These are phyloP conservation scores for Cosmia pyralina DNA, from an alignment of 2,888 invertebrate species.

Conservation along the genomic window DNA sequence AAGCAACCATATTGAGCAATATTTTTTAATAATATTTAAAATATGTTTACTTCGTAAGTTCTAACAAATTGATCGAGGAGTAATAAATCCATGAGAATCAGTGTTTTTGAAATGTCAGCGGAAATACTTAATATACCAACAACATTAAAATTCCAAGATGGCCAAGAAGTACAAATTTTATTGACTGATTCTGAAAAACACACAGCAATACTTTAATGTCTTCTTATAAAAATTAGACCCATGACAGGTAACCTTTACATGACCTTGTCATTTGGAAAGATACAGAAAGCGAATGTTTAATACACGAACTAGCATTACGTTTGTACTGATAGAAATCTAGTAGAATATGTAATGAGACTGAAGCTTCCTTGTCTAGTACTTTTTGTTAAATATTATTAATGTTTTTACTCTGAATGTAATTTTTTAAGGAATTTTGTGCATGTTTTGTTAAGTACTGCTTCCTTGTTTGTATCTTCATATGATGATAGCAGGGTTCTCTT, in stretches of 20 bases:
- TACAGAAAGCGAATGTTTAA: conserved; percentile 67
- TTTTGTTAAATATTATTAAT: conserved; percentile 45
- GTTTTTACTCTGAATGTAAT: conserved; percentile 42
- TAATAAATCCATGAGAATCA: neutral
- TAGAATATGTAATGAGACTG: conserved; percentile 63
- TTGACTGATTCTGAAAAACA: conserved; percentile 43
- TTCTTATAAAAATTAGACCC: conserved; percentile 45
- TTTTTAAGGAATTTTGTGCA: conserved; percentile 48
- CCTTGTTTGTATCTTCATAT: conserved; percentile 46
- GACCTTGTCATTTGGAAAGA: conserved; percentile 73
- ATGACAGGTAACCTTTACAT: conserved; percentile 69
- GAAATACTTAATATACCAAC: conserved; percentile 9
- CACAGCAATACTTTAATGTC: conserved; percentile 16
- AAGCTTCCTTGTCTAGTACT: conserved; percentile 64
- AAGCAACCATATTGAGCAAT: neutral
- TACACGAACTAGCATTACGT: conserved; percentile 63
- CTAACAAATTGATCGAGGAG: neutral
- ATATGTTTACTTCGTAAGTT: neutral
- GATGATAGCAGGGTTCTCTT: conserved; percentile 13
- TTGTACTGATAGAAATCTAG: conserved; percentile 63
- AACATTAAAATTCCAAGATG: conserved; percentile 3
- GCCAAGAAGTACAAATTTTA: conserved; percentile 19
- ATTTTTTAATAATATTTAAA: neutral
- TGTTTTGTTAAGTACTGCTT: conserved; percentile 43
- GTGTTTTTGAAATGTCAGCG: conserved; percentile 7